Evolutionary conservation across 2,113 vertebrate species (phyloP), one percentile per base, ranked within the genome.

Genomic region (Apodemus speciosus): DNA sequence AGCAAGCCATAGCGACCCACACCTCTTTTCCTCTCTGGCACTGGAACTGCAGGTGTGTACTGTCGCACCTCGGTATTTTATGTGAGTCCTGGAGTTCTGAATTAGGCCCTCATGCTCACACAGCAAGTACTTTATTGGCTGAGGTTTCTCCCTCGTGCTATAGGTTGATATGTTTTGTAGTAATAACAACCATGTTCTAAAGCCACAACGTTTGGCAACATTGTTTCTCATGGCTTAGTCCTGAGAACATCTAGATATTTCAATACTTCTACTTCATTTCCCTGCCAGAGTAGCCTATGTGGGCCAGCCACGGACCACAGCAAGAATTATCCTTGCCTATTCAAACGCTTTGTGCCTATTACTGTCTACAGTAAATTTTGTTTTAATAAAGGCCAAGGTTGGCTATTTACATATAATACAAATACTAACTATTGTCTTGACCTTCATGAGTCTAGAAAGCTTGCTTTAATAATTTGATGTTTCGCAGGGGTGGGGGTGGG

Each of bases 391-490:
- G 79, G 40, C 64, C 56, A 43, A 49, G 76, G 21, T n/a, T 87
- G 89, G 62, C 32, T 32, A 35, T 90, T 94, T 72, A 79, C 46
- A 69, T 46, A 88, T n/a, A 72, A 56, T 81, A 86, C 76, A 89
- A 88, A 92, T 43, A 60, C 85, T 89, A 91, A 77, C 73, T 73
- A 58, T 90, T 88, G 56, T 77, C 76, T 85, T 72, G 85, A 95
- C 76, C 80, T 88, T 96, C 85, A 72, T 77, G 58, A 86, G 20
- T 85, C 94, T 91, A 77, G 66, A 66, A 85, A 92, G 93, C 66
- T 91, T 91, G 71, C 80, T 95, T 90, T 83, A 88, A 91, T 92
- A 93, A 80, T 90, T 87, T 91, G 53, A 72, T 81, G 92, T 95
- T 94, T 91, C 93, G 72, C 91, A 96, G 80, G 92, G 89, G 18